Conservation (phyloP, 2,113 vertebrate species). For the Rhinolophus ferrumequinum region DNA sequence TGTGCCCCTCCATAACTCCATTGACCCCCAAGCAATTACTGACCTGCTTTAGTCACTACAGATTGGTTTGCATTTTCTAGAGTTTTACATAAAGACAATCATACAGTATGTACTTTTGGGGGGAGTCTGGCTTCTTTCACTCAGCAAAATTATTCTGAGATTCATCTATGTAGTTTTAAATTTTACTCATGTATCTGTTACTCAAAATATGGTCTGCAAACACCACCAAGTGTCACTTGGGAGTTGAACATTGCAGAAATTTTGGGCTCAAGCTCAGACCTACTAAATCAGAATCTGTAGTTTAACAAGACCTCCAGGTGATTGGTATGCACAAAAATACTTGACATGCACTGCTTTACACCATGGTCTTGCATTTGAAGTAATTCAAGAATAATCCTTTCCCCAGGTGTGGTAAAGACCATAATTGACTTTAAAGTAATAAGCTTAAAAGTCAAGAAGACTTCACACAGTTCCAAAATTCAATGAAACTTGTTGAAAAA, state of each 20-base stretch:
- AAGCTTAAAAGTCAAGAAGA: constrained; percentile 49
- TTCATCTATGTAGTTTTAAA: background rate
- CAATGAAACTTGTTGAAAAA: constrained; percentile 57
- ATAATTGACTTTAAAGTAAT: constrained; percentile 48
- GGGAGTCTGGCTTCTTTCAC: background rate
- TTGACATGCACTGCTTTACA: constrained; percentile 46
- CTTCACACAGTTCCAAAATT: constrained; percentile 52
- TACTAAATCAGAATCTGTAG: constrained; percentile 34
- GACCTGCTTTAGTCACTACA: background rate
- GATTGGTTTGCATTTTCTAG: background rate
- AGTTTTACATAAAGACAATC: constrained; percentile 11
- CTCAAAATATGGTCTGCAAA: constrained; percentile 16
- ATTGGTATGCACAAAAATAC: constrained; percentile 54
- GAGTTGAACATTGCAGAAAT: constrained; percentile 54
- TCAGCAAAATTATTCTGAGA: constrained; percentile 20
- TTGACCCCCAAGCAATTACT: background rate
- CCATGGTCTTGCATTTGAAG: constrained; percentile 48
- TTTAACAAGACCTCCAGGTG: constrained; percentile 59
- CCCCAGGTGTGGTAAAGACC: constrained; percentile 22
- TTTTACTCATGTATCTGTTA: constrained; percentile 52
- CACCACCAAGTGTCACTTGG: background rate
- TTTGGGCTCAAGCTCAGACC: background rate
- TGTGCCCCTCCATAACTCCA: background rate
- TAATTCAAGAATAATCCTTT: constrained; percentile 28
- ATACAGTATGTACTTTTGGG: background rate